Evolutionary conservation across 2,113 vertebrate species (phyloP).

Genomic region (Tragelaphus scriptus): DNA sequence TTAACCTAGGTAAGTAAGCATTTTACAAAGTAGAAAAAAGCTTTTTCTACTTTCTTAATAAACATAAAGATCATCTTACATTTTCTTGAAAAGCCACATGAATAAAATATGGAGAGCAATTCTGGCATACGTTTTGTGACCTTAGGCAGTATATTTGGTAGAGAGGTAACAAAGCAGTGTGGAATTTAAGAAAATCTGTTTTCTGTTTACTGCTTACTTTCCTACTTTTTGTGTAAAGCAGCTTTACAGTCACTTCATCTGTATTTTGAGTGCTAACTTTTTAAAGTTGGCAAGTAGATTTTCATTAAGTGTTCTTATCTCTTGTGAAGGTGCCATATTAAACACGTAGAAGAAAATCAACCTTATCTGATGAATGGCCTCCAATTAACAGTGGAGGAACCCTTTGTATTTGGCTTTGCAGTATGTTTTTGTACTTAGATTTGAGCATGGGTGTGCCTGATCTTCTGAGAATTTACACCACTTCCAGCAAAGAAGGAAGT

Average conservation of each 20-base stretch:
- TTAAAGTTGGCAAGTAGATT: constrained; percentile 13
- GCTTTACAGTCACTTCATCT: background rate
- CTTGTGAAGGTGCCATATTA: constrained; percentile 29
- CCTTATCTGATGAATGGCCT: constrained; percentile 29
- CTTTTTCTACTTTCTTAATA: background rate
- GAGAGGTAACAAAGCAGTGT: background rate
- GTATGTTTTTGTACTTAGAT: constrained; percentile 57
- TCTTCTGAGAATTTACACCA: constrained; percentile 56
- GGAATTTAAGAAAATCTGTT: constrained; percentile 43
- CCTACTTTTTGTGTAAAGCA: constrained; percentile 24
- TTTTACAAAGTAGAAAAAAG: background rate
- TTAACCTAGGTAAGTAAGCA: constrained; percentile 51
- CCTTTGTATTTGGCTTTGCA: constrained; percentile 43
- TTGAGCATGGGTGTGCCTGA: constrained; percentile 58
- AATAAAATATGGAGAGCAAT: background rate
- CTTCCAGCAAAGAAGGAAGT: constrained; percentile 63
- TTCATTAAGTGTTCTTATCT: constrained; percentile 24
- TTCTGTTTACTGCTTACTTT: constrained; percentile 23
- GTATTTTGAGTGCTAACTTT: constrained; percentile 9
- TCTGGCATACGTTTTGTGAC: constrained; percentile 12
- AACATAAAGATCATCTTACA: background rate
- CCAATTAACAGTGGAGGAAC: background rate
- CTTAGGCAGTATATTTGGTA: background rate
- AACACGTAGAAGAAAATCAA: constrained; percentile 36
- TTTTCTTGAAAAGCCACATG: constrained; percentile 44